Conservation (phyloP, 2,888 invertebrate species). For the Drosophila quasianomalipes region DNA sequence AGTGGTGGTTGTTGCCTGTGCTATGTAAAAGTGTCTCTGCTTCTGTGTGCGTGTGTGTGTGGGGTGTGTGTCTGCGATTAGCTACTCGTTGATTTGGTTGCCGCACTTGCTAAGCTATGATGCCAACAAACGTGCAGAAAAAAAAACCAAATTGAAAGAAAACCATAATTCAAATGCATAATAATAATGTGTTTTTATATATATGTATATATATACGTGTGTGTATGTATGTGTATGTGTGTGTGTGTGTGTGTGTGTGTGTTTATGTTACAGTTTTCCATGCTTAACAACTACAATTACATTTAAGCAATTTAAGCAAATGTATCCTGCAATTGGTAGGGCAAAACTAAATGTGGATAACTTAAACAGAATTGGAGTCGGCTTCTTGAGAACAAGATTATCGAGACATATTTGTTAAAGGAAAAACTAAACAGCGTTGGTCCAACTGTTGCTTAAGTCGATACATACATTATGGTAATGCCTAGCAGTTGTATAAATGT, state of each 20-base stretch:
- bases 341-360: constrained; percentile 16
- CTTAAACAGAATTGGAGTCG: constrained; percentile 37
- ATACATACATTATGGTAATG: constrained; percentile 57
- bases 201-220: not conserved
- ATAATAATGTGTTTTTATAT: constrained; percentile 17
- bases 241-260: not conserved
- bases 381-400: constrained; percentile 17
- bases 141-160: constrained; percentile 18
- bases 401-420: constrained; percentile 10
- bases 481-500: constrained; percentile 51
- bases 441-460: constrained; percentile 63
- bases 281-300: constrained; percentile 33
- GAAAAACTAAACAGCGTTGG: constrained; percentile 48
- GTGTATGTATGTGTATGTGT: not conserved
- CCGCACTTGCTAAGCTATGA: constrained; percentile 46
- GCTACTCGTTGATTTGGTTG: constrained; percentile 26
- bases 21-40: constrained; percentile 38
- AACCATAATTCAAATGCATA: constrained; percentile 26
- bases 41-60: constrained; percentile 9
- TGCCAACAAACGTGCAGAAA: constrained; percentile 39
- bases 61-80: constrained; percentile 15
- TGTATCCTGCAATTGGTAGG: constrained; percentile 9
- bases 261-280: constrained; percentile 43
- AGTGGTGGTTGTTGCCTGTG: constrained; percentile 76
- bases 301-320: constrained; percentile 23